Evolutionary conservation across 2,113 vertebrate genomes (phyloP), one percentile per base, ranked within the genome.

Genomic region (Petrocephalus zakoni): DNA sequence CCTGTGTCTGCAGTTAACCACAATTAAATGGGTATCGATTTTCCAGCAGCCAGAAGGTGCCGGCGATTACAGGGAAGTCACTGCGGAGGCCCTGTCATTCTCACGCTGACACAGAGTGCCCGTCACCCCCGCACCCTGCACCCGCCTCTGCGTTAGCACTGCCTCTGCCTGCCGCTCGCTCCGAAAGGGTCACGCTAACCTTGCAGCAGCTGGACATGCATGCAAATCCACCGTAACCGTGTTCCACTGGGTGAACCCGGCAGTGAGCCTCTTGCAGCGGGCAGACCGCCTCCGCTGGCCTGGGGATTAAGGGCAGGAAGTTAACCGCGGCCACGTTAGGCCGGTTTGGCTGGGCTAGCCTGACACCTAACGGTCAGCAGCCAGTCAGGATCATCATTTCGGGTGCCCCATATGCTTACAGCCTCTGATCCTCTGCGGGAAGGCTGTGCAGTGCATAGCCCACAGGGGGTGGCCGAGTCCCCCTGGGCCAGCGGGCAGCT

Each of bases 11-110:
- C 86, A 61, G 86, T 87, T 87, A 87, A 61, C 86, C 86, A 87
- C 86, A 87, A 87, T 87, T 87, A 86, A 86, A 86, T 53, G 29
- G 85, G 85, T 86, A 86, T 86, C 29, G 85, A 86, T 86, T 86
- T 86, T 58, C 53, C 53, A 53, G 29, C 29, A 55, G 85, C 85
- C 85, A 86, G 52, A 56, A 55, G 85, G 85, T 37, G 85, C 85
- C 25, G 52, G 52, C 52, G 53, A 86, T 86, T 86, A 86, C 52
- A 56, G 85, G 61, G 25, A n/a, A 68, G n/a, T 68, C 61, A 29
- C 61, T 68, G 61, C 61, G 61, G 61, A 68, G 61, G 61, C 61
- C 61, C 72, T 5, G 6, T 78, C 72, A 78, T 13, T 78, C 72
- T 19, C 72, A 42, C 72, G 34, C 68, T 19, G 5, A 0, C 68